Evolutionary conservation across 1,140 invertebrate genomes (phyloP).

Genomic region (Camponotus floridanus): DNA sequence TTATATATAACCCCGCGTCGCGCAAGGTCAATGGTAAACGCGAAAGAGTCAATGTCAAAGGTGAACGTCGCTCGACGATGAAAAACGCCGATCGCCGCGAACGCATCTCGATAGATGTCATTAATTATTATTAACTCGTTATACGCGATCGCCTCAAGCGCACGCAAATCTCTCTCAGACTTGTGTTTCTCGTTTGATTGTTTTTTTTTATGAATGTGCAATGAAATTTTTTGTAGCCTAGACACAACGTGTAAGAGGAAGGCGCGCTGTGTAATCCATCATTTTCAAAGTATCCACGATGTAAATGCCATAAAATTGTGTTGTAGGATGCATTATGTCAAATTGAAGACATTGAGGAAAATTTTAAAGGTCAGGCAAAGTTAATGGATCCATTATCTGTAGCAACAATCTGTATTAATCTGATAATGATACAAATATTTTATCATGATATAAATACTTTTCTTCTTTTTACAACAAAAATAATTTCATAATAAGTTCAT

Average conservation of each 20-base stretch:
- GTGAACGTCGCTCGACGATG: constrained; percentile 4
- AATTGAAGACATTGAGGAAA: too few species aligned
- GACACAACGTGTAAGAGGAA: constrained; percentile 5
- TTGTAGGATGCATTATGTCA: too few species aligned
- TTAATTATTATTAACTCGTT: constrained; percentile 16
- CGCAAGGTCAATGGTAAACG: constrained; percentile 50
- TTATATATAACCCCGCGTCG: neutral
- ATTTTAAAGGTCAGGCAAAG: too few species aligned
- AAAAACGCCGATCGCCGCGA: constrained; percentile 13
- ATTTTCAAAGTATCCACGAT: neutral
- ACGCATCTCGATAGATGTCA: neutral
- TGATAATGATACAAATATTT: constrained; percentile 23
- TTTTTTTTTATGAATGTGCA: neutral
- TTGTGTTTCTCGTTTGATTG: neutral
- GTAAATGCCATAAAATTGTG: constrained; percentile 6
- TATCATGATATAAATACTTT: constrained; percentile 25
- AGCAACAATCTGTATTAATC: neutral
- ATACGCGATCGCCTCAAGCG: neutral
- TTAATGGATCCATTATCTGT: too few species aligned
- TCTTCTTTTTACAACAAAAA: neutral
- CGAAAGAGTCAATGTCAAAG: constrained; percentile 52
- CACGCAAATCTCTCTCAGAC: neutral
- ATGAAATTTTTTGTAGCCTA: neutral
- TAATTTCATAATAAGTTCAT: too few species aligned
- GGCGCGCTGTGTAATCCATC: too few species aligned